These are phyloP conservation scores for Seriola aureovittata DNA, from an alignment of 2,113 vertebrate species.

Conservation along the genomic window DNA sequence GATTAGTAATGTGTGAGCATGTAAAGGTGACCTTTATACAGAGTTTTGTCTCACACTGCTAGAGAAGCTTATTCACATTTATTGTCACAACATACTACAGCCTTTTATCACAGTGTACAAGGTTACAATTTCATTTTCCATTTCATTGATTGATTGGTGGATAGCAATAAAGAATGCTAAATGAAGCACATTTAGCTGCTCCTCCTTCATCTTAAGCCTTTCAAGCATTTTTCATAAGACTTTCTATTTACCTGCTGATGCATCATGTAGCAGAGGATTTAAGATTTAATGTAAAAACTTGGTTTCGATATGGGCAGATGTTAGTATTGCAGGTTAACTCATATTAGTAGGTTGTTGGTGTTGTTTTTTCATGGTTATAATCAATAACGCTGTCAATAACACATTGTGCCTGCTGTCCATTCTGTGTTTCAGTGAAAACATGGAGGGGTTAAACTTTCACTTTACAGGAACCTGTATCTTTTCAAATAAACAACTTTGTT, in stretches of 20 bases:
- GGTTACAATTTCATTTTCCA: neutral
- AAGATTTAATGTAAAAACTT: neutral
- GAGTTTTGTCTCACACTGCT: constrained; percentile 65
- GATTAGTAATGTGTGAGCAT: constrained; percentile 72
- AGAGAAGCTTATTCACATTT: constrained; percentile 31
- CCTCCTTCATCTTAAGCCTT: neutral
- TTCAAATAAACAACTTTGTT: neutral
- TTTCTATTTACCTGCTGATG: neutral
- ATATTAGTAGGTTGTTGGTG: neutral
- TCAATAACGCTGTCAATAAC: too few species aligned
- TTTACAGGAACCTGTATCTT: neutral
- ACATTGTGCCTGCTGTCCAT: neutral
- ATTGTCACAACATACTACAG: neutral
- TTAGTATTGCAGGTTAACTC: neutral
- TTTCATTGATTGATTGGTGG: neutral
- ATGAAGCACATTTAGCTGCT: neutral
- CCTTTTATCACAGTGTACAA: neutral
- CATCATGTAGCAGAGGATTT: neutral
- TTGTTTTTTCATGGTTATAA: neutral
- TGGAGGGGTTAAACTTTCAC: neutral
- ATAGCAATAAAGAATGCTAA: neutral
- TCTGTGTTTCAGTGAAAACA: neutral
- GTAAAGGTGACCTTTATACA: constrained; percentile 85
- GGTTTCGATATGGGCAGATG: neutral
- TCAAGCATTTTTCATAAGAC: neutral